Conservation (phyloP, 2,113 vertebrate species). For the Okapia johnstoni region DNA sequence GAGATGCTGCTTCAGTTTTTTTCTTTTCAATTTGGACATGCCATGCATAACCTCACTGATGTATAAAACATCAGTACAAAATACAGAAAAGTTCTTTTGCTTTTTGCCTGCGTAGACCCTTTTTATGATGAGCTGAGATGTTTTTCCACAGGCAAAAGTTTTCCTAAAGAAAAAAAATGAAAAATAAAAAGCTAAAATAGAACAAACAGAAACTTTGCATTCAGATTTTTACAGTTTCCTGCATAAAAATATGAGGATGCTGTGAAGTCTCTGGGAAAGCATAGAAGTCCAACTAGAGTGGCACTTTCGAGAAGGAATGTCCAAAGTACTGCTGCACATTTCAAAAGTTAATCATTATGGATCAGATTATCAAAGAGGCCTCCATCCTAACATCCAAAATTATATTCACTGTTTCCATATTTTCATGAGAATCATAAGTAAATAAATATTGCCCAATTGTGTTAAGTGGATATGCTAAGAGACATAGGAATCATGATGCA, state of each 20-base stretch:
- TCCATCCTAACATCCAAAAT: background rate
- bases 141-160: slow-evolving; percentile 62
- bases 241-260: slow-evolving; percentile 42
- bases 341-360: background rate
- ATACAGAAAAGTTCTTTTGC: slow-evolving; percentile 61
- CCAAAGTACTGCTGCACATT: background rate
- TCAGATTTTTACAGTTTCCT: slow-evolving; percentile 61
- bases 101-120: slow-evolving; percentile 64
- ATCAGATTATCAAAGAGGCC: background rate
- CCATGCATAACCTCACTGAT: slow-evolving; percentile 36
- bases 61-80: slow-evolving; percentile 69
- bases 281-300: background rate
- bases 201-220: slow-evolving; percentile 60
- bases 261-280: slow-evolving; percentile 37
- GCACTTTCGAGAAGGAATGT: background rate
- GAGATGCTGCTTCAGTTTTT: background rate
- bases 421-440: background rate
- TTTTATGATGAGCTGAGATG: slow-evolving; percentile 66
- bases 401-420: background rate
- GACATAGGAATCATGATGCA: background rate
- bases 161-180: slow-evolving; percentile 55
- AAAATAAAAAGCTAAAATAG: slow-evolving; percentile 62
- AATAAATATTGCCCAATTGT: background rate
- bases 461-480: background rate
- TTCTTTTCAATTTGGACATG: slow-evolving; percentile 33